Evolutionary conservation across 64 coral and sea anemone genomes (phyloP), one percentile per base, ranked within the genome.

Genomic region (Montipora capricornis): DNA sequence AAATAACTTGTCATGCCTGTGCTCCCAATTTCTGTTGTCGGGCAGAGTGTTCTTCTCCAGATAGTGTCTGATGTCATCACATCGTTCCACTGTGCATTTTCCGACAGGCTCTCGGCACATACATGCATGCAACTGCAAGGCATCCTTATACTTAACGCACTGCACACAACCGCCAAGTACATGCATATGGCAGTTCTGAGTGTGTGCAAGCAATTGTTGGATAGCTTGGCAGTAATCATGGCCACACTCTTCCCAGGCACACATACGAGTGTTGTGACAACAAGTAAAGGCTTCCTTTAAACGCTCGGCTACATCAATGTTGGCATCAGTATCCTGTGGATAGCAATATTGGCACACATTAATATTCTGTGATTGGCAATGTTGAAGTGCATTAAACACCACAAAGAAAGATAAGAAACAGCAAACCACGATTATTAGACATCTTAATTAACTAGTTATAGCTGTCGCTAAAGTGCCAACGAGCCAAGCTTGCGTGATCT

Each of bases 41-140:
- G 82, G 82, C 8, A 86, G 17, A 4, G 1, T 5, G 45, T 20
- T 71, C 20, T 1, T 20, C 19, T 71, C 5, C 64, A 50, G 10
- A 16, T 86, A 86, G 7, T 14, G 14, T 37, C 82, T 86, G 62
- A 86, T 86, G 82, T 51, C 16, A 16, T 86, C 82, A 71, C 82
- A 86, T 59, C 49, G 70, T 22, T 48, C 44, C 11, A 86, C 16
- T 4, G 71, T 45, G 66, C 82, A 86, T 1, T n/a, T 16, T 86
- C 82, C 82, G 8, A 20, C 0, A 20, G 66, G 44, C 46, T 70
- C 17, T 8, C 13, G 6, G 10, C 82, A 86, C 9, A 8, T 71
- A n/a, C 64, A 86, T 1, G 66, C 64, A 73, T 86, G 82, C 2
- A 22, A 71, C 16, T 70, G 9, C 44, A 86, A 46, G 17, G 44